Evolutionary conservation across 30 jellyfish, hydroid and myxozoan species (phyloP), one percentile per base, ranked within the genome.

Genomic region (Chironex yamaguchii): DNA sequence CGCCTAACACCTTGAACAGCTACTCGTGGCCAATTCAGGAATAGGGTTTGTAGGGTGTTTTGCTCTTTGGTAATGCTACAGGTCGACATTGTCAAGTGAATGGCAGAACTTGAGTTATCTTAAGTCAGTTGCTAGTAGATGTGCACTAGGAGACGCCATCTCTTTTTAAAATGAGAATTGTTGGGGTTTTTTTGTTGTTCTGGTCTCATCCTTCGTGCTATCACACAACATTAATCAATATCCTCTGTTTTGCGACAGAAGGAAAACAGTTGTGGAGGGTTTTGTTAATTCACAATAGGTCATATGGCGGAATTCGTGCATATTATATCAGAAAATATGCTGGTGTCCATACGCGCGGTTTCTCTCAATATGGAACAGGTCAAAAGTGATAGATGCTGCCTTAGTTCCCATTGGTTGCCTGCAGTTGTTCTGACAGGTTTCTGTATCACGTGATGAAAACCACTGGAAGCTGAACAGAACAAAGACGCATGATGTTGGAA

Each of bases 261-360:
- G 58, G 58, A 42, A 42, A 17, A 42, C 58, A 42, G 58, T 42
- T 42, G 58, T 42, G 58, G 17, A 42, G 17, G 58, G 58, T 17
- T 42, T 42, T 42, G 58, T 42, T 42, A 6, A 6, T 6, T 6
- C 58, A 42, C 58, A 42, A 42, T 42, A 42, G 58, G 58, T 42
- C 58, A 42, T 42, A 42, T 42, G 58, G 58, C 58, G 58, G 58
- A 42, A 42, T 42, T 42, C 58, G 58, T 42, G 58, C 58, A 42
- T 42, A 42, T 42, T 42, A 42, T 9, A 42, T 42, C 58, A 42
- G 58, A 42, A n/a, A 17, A 9, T 42, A 42, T 42, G 58, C 58
- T 42, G 58, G 58, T 42, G 58, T 42, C 58, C 58, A 42, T 42
- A 42, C 58, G 58, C 58, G 58, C 58, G 58, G 58, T 42, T 42